Percentiles rank a stretch among this genome's conserved stretches.
phyloP scores from a whole-genome alignment of 2,113 vertebrate species.

The Platanista minor region DNA sequence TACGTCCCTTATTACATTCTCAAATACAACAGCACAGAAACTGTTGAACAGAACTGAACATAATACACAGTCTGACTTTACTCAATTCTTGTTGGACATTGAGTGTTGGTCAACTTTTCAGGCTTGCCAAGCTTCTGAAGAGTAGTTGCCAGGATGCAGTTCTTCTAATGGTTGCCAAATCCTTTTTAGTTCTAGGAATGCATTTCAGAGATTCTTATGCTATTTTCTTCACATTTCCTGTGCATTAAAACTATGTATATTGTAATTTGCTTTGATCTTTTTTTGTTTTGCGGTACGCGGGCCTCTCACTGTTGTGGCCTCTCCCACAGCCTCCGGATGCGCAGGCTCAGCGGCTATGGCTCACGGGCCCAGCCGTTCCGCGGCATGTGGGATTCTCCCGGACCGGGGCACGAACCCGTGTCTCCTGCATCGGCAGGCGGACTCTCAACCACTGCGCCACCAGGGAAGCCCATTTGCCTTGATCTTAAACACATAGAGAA shows the following conservation, averaged over 20 bases:
- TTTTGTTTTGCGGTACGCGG: no score
- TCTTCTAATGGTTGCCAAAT: not conserved
- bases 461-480: no score
- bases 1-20: not conserved
- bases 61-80: not conserved
- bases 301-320: no score
- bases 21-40: not conserved
- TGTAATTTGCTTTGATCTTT: not conserved
- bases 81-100: not conserved
- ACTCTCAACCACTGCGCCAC: no score
- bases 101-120: not conserved
- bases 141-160: not conserved
- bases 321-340: no score
- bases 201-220: not conserved
- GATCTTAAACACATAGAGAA: not conserved
- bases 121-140: not conserved
- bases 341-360: no score
- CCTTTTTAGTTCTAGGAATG: not conserved
- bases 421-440: no score
- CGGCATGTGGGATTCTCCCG: no score
- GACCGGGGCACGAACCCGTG: no score
- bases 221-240: not conserved
- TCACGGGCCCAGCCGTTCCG: no score
- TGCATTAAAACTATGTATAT: not conserved
- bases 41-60: not conserved